These are phyloP conservation scores for Cepaea hortensis DNA, from an alignment of 2,888 invertebrate genomes.

Conservation along the genomic window DNA sequence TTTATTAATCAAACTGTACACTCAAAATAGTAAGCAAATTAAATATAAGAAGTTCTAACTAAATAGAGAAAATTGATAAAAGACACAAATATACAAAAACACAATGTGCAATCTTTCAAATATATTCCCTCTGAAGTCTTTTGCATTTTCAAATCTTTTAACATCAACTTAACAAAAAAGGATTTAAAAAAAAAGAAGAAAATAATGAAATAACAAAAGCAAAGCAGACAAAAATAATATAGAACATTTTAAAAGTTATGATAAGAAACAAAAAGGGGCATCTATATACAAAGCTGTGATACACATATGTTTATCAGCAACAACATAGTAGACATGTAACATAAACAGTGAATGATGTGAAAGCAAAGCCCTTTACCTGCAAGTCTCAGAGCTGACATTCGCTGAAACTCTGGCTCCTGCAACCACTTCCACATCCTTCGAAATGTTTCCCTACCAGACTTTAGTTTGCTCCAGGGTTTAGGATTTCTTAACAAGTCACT, in stretches of 20 bases:
- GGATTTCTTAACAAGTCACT: slow-evolving; percentile 98
- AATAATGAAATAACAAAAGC: background rate
- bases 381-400: slow-evolving; percentile 97
- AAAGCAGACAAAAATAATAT: background rate
- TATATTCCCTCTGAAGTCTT: background rate
- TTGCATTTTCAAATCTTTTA: background rate
- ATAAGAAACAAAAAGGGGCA: slow-evolving; percentile 6
- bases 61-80: no score
- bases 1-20: no score
- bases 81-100: background rate
- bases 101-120: background rate
- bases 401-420: slow-evolving; percentile 98
- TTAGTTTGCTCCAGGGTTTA: slow-evolving; percentile 99
- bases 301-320: background rate
- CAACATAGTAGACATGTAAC: background rate
- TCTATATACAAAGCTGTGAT: slow-evolving; percentile 14
- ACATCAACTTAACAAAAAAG: background rate
- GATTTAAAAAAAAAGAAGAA: background rate
- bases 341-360: background rate
- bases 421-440: slow-evolving; percentile 99
- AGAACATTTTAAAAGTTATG: background rate
- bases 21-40: no score
- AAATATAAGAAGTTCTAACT: no score
- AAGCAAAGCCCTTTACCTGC: slow-evolving; percentile 84
- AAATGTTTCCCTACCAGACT: slow-evolving; percentile 98